Base-by-base conservation (phyloP, 2,888 invertebrate species). In the Brachyptera risi region DNA sequence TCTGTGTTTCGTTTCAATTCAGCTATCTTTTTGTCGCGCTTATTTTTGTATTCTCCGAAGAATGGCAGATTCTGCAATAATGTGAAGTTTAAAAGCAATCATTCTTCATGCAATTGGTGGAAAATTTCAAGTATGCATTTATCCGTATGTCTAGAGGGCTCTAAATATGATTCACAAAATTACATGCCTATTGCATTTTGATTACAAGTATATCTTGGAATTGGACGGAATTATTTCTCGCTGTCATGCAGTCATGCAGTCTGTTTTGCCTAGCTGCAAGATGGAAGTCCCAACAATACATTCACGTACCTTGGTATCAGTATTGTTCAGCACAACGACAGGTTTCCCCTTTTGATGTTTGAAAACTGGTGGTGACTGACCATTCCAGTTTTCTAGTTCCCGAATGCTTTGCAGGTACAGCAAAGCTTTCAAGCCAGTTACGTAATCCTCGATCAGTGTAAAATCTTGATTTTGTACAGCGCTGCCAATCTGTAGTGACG, bases 381-480 rank as follows among this genome's bases (percentile, higher is more conserved):
- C 97, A 68, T 88, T 85, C 99, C 99, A 99, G 13, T 83, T 81
- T 60, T 80, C 77, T 5, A 81, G 69, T 1, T 81, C 77, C 7
- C 84, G 80, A 3, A 90, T 79, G 0, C 85, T 83, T 67, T 88
- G 82, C 9, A 96, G 76, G 73, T 95, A 97, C 5, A 98, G 76
- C 27, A 96, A 74, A 0, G 96, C 83, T 74, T 92, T 92, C 11
- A 98, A 78, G 0, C 96, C 96, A 0, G 87, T 90, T 60, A 88
- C 84, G 73, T 98, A 99, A 75, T 99, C 98, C 9, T 97, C 92
- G 50, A 99, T 88, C 0, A 99, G 78, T 0, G 97, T 97, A 72
- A 96, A 99, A 76, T 99, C 98, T 78, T 99, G 98, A 77, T 99
- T 99, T 76, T 99, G 98, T 19, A 99, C 85, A 0, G 98, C 93